phyloP scores from a whole-genome alignment of 2,797 vertebrate genomes.

The Pogoniulus pusillus region DNA sequence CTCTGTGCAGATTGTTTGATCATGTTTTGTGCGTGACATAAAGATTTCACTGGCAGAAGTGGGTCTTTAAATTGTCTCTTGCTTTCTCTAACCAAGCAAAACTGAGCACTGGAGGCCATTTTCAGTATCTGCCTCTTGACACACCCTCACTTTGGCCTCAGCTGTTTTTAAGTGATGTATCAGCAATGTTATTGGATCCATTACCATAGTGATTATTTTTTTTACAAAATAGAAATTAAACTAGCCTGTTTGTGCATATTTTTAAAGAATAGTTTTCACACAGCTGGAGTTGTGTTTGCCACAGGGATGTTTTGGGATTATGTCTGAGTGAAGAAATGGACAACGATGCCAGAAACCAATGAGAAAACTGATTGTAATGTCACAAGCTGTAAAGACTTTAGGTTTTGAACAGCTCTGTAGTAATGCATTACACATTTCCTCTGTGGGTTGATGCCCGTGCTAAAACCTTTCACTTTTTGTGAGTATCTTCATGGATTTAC shows the following conservation, averaged over 20 bases:
- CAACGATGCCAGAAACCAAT: not conserved
- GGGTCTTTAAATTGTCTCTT: not conserved
- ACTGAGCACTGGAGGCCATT: not conserved
- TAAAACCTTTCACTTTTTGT: slow-evolving; percentile 48
- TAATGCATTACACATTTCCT: not conserved
- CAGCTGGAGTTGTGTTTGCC: not conserved
- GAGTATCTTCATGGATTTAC: slow-evolving; percentile 45
- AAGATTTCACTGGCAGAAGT: not conserved
- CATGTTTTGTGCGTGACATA: not conserved
- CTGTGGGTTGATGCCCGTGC: not conserved
- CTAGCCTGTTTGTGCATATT: not conserved
- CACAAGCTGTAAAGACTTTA: not conserved
- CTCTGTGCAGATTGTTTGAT: not conserved
- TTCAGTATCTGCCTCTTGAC: not conserved
- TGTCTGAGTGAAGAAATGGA: not conserved
- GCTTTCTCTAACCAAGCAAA: not conserved
- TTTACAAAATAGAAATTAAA: not conserved
- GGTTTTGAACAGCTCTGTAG: not conserved
- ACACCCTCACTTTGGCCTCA: not conserved
- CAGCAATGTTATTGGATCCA: not conserved
- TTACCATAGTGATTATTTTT: not conserved
- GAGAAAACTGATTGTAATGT: not conserved
- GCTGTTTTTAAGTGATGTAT: not conserved
- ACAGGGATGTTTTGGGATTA: not conserved
- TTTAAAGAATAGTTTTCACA: not conserved